Evolutionary conservation across 2,797 vertebrate species (phyloP).

Genomic region (Spinibarbus caldwelli): DNA sequence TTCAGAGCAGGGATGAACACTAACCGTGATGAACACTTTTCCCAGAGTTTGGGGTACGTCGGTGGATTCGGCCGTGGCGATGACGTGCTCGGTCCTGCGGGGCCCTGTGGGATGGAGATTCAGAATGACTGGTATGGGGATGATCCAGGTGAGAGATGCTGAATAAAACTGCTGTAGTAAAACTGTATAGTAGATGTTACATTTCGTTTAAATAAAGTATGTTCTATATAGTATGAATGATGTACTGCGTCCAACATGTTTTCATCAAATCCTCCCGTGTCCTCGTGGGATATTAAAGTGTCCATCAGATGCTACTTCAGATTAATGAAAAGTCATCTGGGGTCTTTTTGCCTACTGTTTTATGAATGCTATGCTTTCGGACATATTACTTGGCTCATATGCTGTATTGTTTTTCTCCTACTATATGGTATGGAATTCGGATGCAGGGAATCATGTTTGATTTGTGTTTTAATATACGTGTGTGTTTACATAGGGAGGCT

Average conservation of each 20-base stretch:
- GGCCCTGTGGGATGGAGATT: constrained; percentile 88
- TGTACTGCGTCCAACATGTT: no score
- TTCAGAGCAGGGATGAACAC: constrained; percentile 80
- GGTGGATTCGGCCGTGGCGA: constrained; percentile 82
- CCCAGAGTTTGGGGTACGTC: constrained; percentile 79
- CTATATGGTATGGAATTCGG: not conserved
- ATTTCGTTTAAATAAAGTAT: not conserved
- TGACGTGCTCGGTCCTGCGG: constrained; percentile 80
- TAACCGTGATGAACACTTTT: constrained; percentile 84
- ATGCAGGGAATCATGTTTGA: not conserved
- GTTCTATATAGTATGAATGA: no score
- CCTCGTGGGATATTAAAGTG: no score
- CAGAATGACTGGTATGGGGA: constrained; percentile 95
- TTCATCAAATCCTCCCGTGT: no score
- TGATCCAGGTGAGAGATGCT: constrained; percentile 86
- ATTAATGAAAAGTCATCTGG: no score
- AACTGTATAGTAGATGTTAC: no score
- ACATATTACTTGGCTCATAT: not conserved
- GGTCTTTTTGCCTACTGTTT: not conserved
- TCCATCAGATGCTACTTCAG: no score
- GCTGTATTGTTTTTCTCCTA: not conserved
- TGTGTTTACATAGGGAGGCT: constrained; percentile 83
- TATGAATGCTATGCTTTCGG: not conserved
- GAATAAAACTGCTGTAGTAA: not conserved
- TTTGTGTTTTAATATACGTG: not conserved